phyloP scores from a whole-genome alignment of 2,888 invertebrate species.

The Drosophila demipolita region DNA sequence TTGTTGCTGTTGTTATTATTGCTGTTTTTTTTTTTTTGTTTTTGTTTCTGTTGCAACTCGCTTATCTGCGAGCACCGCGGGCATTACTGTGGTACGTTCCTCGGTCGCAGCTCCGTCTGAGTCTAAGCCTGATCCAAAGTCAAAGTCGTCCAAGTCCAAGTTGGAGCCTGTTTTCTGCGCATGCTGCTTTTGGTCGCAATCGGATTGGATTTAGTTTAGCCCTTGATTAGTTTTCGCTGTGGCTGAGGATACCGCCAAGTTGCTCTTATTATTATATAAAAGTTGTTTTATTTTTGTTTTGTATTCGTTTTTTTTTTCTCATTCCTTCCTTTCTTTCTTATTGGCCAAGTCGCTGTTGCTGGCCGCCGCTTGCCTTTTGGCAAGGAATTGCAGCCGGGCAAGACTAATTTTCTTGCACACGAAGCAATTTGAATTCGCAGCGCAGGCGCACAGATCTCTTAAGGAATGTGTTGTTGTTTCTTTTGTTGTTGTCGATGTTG shows the following conservation, averaged over 20 bases:
- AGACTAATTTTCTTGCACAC: conserved; percentile 85
- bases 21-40: conserved; percentile 2
- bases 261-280: conserved; percentile 78
- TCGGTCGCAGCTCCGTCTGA: conserved; percentile 18
- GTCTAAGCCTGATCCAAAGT: conserved; percentile 26
- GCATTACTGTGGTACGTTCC: conserved; percentile 43
- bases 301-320: conserved; percentile 16
- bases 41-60: conserved; percentile 40
- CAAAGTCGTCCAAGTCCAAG: conserved; percentile 9
- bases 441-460: conserved; percentile 68
- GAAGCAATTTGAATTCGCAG: conserved; percentile 83
- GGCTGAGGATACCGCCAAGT: conserved; percentile 69
- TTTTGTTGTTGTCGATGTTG: conserved; percentile 4
- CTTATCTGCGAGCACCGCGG: conserved; percentile 68
- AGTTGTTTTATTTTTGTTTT: conserved; percentile 46
- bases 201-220: conserved; percentile 84
- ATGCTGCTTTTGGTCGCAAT: conserved; percentile 72
- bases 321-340: conserved; percentile 35
- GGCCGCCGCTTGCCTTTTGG: conserved; percentile 51
- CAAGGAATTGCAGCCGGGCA: conserved; percentile 67
- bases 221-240: conserved; percentile 84
- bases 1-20: conserved; percentile 26
- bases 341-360: conserved; percentile 39
- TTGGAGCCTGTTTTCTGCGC: conserved; percentile 50
- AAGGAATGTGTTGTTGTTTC: conserved; percentile 68